phyloP scores from a whole-genome alignment of 2,113 vertebrate species.

The Pseudorasbora parva region DNA sequence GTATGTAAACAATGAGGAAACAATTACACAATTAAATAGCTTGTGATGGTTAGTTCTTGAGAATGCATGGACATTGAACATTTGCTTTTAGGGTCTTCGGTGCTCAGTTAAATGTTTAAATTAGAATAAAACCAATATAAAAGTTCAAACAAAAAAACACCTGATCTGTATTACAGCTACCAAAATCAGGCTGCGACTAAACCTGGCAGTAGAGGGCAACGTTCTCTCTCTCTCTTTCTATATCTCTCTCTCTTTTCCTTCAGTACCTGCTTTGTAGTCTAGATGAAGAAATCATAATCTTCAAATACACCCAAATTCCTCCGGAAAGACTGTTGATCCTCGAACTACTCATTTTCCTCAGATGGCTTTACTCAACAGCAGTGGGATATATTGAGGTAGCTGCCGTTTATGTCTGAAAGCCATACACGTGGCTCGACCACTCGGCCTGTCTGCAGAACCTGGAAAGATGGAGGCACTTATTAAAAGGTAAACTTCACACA shows the following conservation, averaged over 20 bases:
- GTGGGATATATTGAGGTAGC: conserved; percentile 57
- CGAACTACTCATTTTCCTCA: conserved; percentile 78
- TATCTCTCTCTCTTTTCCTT: conserved; percentile 34
- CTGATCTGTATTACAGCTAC: neutral
- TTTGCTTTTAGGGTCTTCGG: neutral
- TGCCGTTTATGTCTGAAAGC: conserved; percentile 73
- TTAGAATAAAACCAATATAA: neutral
- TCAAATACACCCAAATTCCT: conserved; percentile 78
- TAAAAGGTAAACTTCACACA: conserved; percentile 83
- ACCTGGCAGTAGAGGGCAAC: conserved; percentile 39
- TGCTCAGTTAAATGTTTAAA: neutral
- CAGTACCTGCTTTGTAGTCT: conserved; percentile 60
- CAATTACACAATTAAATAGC: neutral
- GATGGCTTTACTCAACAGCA: conserved; percentile 65
- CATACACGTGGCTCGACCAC: conserved; percentile 69
- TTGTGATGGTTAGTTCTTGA: neutral
- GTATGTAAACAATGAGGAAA: neutral
- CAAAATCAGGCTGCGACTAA: neutral
- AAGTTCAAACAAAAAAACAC: neutral
- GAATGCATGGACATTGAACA: neutral
- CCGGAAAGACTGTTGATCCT: conserved; percentile 76
- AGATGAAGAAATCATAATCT: conserved; percentile 75
- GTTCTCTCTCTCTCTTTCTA: conserved; percentile 44
- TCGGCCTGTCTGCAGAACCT: conserved; percentile 60
- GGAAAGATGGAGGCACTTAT: conserved; percentile 77